Base-by-base conservation (phyloP, 2,113 vertebrate genomes). In the Chloroceryle aenea region DNA sequence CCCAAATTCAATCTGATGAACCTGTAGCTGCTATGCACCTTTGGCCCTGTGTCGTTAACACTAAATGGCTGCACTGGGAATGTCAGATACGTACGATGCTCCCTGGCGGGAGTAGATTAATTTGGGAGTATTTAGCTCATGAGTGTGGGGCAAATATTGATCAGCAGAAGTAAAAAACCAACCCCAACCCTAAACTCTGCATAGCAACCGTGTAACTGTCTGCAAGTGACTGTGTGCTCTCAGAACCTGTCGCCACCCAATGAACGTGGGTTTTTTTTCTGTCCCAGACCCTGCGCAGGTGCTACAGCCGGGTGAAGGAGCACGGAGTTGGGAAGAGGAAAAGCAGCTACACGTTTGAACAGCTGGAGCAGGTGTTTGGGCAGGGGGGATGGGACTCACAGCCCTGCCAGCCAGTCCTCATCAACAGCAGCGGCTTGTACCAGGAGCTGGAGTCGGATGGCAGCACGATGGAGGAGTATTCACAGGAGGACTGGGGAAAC, bases 261-360 rank as follows among this genome's bases (percentile, higher is more conserved):
- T 53, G 90, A 91, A 97, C 48, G 40, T 14, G 81, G 11, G 36
- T 3, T 95, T 92, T 91, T 87, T 94, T 90, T 94, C 78, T 97
- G 12, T 97, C 90, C 83, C 96, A 99, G 99, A 99, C 99, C 40
- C 98, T 99, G 29, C 98, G 99, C 81, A 98, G 99, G 95, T 99
- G 99, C 97, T 99, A 99, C 98, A 99, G 99, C 98, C 99, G 99
- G 1, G 99, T 99, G 91, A 99, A 99, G 98, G 99, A 99, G 97
- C 99, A 99, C 2, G 99, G 99, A 64, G 99, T 99, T 0, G 99
- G 99, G 29, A 99, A 99, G 95, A 98, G 99, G 97, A 99, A 99
- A 98, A 99, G 99, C 98, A 99, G 99, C 98, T 99, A 99, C 98
- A 99, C 99, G 0, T 99, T 99, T 19, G 99, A 99, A 74, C 99